Evolutionary conservation across 64 coral and sea anemone species (phyloP).

Genomic region (Stylophora pistillata): DNA sequence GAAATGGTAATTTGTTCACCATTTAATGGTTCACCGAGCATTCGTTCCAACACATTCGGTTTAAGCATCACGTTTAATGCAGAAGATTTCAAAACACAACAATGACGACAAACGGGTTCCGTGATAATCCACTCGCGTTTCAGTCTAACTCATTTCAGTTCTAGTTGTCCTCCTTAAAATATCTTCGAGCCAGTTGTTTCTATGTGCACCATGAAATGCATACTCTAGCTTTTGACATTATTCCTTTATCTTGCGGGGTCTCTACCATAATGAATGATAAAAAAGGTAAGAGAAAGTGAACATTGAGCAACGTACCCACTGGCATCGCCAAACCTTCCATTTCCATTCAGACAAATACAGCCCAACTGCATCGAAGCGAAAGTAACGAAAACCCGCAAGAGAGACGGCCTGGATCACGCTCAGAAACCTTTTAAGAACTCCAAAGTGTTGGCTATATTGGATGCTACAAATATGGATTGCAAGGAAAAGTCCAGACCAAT

Average conservation of each 20-base stretch:
- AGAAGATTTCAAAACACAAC: no score
- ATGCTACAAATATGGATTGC: background rate
- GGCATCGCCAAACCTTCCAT: background rate
- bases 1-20: no score
- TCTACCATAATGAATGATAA: background rate
- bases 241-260: background rate
- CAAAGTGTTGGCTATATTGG: background rate
- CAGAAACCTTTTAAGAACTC: background rate
- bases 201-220: background rate
- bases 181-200: no score
- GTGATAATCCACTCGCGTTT: no score
- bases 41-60: no score
- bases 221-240: background rate
- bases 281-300: background rate
- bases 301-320: background rate
- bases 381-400: background rate
- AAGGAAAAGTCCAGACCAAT: background rate
- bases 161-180: no score
- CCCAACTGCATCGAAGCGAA: background rate
- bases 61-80: no score
- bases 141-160: no score
- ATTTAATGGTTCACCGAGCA: no score
- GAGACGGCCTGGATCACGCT: background rate
- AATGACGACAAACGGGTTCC: no score
- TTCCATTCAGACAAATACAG: background rate